Conservation (phyloP, 2,797 vertebrate species). For the Protonibea diacanthus region DNA sequence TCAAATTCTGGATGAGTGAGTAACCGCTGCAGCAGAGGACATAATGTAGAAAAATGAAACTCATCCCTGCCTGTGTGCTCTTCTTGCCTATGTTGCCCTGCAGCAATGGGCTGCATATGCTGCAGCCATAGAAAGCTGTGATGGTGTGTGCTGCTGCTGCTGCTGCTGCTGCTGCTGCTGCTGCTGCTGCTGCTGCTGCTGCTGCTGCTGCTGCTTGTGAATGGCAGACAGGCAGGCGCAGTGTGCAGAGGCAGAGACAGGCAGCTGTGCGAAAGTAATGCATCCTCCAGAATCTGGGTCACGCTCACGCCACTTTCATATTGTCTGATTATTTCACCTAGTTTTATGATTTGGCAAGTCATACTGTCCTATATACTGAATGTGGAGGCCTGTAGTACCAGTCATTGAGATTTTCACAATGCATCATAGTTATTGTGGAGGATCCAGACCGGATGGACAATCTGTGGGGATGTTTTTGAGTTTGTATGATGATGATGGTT, state of each 20-base stretch:
- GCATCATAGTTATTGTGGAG: not conserved
- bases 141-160: constrained; percentile 26
- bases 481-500: constrained; percentile 2
- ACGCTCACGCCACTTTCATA: constrained; percentile 73
- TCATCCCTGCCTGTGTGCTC: constrained; percentile 15
- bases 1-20: constrained; percentile 1
- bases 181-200: not conserved
- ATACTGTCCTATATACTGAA: constrained; percentile 34
- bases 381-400: not conserved
- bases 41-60: constrained; percentile 32
- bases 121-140: constrained; percentile 45
- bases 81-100: constrained; percentile 45
- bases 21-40: constrained; percentile 7
- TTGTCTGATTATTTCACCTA: constrained; percentile 64
- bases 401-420: not conserved
- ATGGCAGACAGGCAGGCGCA: constrained; percentile 62
- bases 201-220: constrained; percentile 39
- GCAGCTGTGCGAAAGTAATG: constrained; percentile 82
- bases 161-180: constrained; percentile 3
- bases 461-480: not conserved
- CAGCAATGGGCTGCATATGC: constrained; percentile 70
- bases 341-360: constrained; percentile 57
- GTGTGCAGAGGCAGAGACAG: constrained; percentile 60
- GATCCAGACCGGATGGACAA: not conserved
- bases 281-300: constrained; percentile 81